Evolutionary conservation across 2,797 vertebrate species (phyloP).

Genomic region (Eleutherodactylus coqui): DNA sequence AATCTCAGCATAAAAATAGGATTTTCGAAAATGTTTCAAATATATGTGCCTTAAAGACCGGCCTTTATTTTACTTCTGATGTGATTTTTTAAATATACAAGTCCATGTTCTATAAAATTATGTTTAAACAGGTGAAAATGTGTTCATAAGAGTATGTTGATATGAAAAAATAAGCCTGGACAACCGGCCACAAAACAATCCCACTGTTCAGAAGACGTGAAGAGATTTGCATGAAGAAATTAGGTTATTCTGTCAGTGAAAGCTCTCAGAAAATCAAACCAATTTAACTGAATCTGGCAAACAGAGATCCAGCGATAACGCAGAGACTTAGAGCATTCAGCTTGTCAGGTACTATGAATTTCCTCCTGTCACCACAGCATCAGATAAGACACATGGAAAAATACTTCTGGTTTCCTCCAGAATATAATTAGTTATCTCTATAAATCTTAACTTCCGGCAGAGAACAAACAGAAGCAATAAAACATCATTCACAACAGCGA

Average conservation of each 20-base stretch:
- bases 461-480: neutral
- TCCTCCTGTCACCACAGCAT: conserved; percentile 82
- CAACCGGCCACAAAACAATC: neutral
- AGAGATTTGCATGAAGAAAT: conserved; percentile 68
- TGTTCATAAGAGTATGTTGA: neutral
- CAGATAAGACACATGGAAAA: conserved; percentile 92
- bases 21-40: no score
- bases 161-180: neutral
- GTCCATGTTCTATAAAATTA: no score
- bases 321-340: conserved; percentile 73
- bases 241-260: conserved; percentile 83
- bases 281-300: conserved; percentile 88
- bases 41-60: no score
- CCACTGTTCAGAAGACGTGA: neutral
- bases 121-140: neutral
- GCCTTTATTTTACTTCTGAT: no score
- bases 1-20: no score
- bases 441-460: conserved; percentile 78
- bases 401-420: conserved; percentile 88
- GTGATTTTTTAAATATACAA: no score
- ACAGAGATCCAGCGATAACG: conserved; percentile 87
- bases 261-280: conserved; percentile 82
- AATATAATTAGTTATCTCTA: conserved; percentile 89
- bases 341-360: conserved; percentile 81
- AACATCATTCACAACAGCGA: conserved; percentile 50